phyloP scores from a whole-genome alignment of 2,113 vertebrate species.

The Polypterus bichir region DNA sequence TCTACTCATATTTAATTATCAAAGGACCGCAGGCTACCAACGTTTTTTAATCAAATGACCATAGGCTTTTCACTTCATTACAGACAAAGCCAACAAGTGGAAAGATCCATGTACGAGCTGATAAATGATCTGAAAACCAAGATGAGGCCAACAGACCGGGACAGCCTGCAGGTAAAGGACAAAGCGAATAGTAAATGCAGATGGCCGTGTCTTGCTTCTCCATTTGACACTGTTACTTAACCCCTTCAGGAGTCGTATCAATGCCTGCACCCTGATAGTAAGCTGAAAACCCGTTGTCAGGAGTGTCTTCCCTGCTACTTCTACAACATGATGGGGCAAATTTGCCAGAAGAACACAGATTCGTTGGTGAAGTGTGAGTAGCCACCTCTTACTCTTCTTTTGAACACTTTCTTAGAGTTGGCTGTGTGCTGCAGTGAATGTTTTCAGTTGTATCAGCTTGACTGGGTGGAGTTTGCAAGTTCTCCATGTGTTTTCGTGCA shows the following conservation, averaged over 20 bases:
- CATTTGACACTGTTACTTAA: constrained; percentile 1
- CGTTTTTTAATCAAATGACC: too few relatives aligned
- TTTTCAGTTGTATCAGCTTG: too few relatives aligned
- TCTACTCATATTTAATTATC: too few relatives aligned
- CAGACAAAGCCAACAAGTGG: constrained; percentile 43
- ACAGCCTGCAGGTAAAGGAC: constrained; percentile 31
- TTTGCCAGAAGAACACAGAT: constrained; percentile 45
- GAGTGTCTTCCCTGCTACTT: constrained; percentile 39
- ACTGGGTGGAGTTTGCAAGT: too few relatives aligned
- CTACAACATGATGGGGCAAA: constrained; percentile 38
- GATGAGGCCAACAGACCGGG: constrained; percentile 21
- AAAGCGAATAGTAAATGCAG: neutral
- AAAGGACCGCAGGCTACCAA: too few relatives aligned
- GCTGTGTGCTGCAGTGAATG: too few relatives aligned
- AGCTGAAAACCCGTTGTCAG: constrained; percentile 42
- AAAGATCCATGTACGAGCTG: constrained; percentile 30
- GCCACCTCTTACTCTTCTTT: too few relatives aligned
- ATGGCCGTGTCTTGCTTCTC: constrained; percentile 2
- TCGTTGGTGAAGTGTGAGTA: constrained; percentile 42
- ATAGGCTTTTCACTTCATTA: constrained; percentile 16
- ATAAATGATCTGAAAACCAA: constrained; percentile 28
- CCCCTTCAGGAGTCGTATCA: constrained; percentile 26
- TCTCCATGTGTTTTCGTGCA: too few relatives aligned
- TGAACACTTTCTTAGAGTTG: too few relatives aligned
- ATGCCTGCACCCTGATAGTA: constrained; percentile 27